Conservation (phyloP, 2,888 invertebrate genomes). For the Balanococcus diminutus region DNA sequence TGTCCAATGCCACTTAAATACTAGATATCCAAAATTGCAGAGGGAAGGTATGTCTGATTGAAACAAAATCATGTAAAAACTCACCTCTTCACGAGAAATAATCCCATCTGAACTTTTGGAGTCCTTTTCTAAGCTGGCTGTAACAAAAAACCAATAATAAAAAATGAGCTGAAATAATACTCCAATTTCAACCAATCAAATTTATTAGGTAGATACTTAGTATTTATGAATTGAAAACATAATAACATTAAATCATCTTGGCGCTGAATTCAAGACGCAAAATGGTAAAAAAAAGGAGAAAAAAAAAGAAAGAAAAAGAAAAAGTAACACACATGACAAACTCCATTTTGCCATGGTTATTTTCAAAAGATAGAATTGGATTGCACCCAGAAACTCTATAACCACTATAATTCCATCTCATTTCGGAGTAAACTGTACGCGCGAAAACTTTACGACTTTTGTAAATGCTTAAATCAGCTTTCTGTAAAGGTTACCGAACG, state of each 20-base stretch:
- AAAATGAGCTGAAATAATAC: too few species aligned
- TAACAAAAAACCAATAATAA: too few species aligned
- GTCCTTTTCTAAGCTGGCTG: too few species aligned
- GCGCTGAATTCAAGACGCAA: neutral
- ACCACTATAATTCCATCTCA: slow-evolving; percentile 18
- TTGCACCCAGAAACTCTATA: slow-evolving; percentile 28
- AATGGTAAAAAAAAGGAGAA: neutral
- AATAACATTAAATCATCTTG: neutral
- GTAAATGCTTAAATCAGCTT: slow-evolving; percentile 37
- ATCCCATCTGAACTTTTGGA: too few species aligned
- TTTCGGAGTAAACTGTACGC: neutral
- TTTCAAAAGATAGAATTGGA: slow-evolving; percentile 25
- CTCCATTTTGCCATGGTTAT: neutral
- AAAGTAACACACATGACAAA: neutral
- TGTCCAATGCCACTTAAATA: too few species aligned
- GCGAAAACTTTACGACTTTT: slow-evolving; percentile 35
- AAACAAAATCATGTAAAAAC: too few species aligned
- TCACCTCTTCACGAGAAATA: too few species aligned
- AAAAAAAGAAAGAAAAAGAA: neutral
- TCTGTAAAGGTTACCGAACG: neutral
- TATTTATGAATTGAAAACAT: neutral
- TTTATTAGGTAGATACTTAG: too few species aligned
- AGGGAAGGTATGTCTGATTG: too few species aligned
- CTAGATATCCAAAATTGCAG: too few species aligned
- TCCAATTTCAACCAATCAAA: too few species aligned